Conservation (phyloP, 2,888 invertebrate genomes). For the Parascotia fuliginaria region DNA sequence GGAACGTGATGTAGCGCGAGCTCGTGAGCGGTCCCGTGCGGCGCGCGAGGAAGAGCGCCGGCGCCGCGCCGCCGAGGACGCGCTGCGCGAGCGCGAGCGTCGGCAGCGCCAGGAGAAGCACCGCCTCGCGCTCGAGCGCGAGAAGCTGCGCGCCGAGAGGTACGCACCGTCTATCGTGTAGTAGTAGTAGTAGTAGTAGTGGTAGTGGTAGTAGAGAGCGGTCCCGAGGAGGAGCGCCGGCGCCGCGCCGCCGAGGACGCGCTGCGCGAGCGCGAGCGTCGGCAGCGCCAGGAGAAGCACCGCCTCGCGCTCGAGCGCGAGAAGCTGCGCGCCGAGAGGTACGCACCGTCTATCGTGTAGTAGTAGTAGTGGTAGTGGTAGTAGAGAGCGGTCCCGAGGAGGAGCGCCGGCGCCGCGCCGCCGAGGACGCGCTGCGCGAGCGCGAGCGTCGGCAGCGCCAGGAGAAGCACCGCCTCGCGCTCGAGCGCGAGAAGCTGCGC, state of each 20-base stretch:
- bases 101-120: slow-evolving; percentile 94
- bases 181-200: too few species aligned
- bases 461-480: slow-evolving; percentile 92
- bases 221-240: slow-evolving; percentile 93
- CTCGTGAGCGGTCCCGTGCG: slow-evolving; percentile 91
- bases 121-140: slow-evolving; percentile 92
- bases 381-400: slow-evolving; percentile 94
- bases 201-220: too few species aligned
- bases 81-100: slow-evolving; percentile 92
- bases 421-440: slow-evolving; percentile 91
- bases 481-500: slow-evolving; percentile 92
- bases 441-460: slow-evolving; percentile 93
- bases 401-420: slow-evolving; percentile 92
- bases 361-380: too few species aligned
- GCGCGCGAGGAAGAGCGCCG: slow-evolving; percentile 93
- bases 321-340: slow-evolving; percentile 91
- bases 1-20: slow-evolving; percentile 90
- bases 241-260: slow-evolving; percentile 92
- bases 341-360: too few species aligned
- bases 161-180: too few species aligned
- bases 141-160: slow-evolving; percentile 92
- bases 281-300: slow-evolving; percentile 94
- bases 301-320: slow-evolving; percentile 93
- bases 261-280: slow-evolving; percentile 92
- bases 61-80: slow-evolving; percentile 91